Conservation (phyloP, 2,888 invertebrate genomes). For the Eulithis testata region DNA sequence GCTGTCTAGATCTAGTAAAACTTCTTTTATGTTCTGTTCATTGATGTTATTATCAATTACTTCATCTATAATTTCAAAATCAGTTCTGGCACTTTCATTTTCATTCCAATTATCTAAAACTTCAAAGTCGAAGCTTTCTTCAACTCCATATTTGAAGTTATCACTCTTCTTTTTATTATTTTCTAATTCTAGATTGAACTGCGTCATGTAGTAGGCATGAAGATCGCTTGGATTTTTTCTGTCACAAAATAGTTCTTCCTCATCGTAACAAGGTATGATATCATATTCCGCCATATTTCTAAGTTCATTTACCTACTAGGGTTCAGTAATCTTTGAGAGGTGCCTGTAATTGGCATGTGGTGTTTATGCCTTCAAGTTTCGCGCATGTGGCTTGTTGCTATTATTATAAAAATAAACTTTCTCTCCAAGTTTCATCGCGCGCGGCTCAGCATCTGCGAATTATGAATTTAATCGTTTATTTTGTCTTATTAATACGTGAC, state of each 20-base stretch:
- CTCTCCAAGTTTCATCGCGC: conserved; percentile 72
- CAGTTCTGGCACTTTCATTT: conserved; percentile 50
- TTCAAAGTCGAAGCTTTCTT: conserved; percentile 79
- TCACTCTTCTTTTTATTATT: conserved; percentile 69
- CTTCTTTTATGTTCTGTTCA: conserved; percentile 78
- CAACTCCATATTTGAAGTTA: conserved; percentile 69
- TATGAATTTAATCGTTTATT: conserved; percentile 76
- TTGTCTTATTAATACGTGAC: conserved; percentile 68
- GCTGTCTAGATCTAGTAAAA: conserved; percentile 72
- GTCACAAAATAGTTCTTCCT: conserved; percentile 69
- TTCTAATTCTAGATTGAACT: conserved; percentile 80
- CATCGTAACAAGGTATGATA: conserved; percentile 71
- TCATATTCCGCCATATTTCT: conserved; percentile 75
- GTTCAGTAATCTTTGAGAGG: conserved; percentile 77
- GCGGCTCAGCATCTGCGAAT: conserved; percentile 80
- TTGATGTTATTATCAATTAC: conserved; percentile 71
- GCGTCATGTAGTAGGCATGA: conserved; percentile 80
- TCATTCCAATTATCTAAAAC: conserved; percentile 66
- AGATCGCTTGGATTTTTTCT: conserved; percentile 71
- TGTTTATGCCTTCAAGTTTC: conserved; percentile 60
- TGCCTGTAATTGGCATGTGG: conserved; percentile 75
- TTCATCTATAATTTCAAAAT: conserved; percentile 73
- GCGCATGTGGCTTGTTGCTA: conserved; percentile 79
- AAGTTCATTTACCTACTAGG: conserved; percentile 75
- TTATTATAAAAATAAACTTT: conserved; percentile 85